Evolutionary conservation across 1,140 invertebrate species (phyloP).

Genomic region (Drosophila oshimai): DNA sequence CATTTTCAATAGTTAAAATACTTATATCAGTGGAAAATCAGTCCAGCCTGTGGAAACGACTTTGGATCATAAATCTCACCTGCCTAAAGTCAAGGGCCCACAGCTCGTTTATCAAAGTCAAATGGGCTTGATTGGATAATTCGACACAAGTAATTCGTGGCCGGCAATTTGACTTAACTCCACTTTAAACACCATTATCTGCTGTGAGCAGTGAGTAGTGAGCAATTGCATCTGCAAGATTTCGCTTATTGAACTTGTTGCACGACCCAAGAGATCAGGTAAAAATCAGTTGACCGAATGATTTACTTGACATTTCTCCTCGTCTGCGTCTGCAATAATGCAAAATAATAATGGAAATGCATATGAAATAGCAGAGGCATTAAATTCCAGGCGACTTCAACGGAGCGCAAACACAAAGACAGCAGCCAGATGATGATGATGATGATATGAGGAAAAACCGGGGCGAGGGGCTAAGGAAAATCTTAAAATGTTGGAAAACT

Average conservation of each 20-base stretch:
- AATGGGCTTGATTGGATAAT: conserved; percentile 4
- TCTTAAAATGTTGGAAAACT: conserved; percentile 57
- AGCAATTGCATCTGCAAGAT: conserved; percentile 11
- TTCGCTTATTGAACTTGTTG: conserved; percentile 5
- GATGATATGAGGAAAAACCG: conserved; percentile 5
- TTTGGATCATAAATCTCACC: conserved; percentile 19
- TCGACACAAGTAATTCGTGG: conserved; percentile 1
- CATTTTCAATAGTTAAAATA: no score
- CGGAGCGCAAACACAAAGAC: conserved; percentile 20
- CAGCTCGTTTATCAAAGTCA: conserved; percentile 7
- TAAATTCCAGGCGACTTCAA: conserved; percentile 25
- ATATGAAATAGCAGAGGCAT: conserved; percentile 35
- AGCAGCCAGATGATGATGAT: neutral
- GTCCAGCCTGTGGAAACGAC: neutral
- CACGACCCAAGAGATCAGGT: conserved; percentile 7
- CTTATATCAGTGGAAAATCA: neutral
- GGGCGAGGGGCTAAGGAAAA: conserved; percentile 25
- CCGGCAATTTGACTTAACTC: neutral
- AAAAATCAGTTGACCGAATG: conserved; percentile 50
- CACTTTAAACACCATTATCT: neutral
- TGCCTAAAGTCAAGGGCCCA: conserved; percentile 4
- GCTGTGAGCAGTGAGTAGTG: neutral
- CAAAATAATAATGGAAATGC: conserved; percentile 42
- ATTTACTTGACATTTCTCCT: conserved; percentile 58
- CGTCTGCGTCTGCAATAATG: conserved; percentile 15